Percentiles rank a stretch among this genome's conserved stretches.
phyloP scores from a whole-genome alignment of 2,113 vertebrate species.

The Protobothrops mucrosquamatus region DNA sequence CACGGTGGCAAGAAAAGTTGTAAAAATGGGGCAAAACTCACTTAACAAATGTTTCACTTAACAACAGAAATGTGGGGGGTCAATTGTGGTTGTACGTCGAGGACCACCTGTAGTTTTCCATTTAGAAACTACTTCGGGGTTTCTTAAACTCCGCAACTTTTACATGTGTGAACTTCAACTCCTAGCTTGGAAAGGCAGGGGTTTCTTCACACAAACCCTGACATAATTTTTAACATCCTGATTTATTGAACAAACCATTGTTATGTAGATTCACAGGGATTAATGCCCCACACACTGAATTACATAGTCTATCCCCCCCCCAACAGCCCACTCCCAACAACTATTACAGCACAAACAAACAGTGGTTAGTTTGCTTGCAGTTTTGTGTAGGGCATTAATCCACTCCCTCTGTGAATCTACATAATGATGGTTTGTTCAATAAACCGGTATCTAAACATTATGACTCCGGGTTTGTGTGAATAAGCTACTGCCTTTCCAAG shows the following conservation, averaged over 20 bases:
- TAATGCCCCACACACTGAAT: not conserved
- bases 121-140: not conserved
- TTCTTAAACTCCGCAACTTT: not conserved
- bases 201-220: not conserved
- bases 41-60: not conserved
- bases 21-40: not conserved
- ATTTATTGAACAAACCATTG: not conserved
- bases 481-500: not conserved
- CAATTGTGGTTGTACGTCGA: not conserved
- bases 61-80: not conserved
- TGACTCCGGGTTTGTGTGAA: not conserved
- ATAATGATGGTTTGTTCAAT: not conserved
- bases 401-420: not conserved
- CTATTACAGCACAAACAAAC: not conserved
- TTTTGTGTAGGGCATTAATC: not conserved
- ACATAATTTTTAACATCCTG: not conserved
- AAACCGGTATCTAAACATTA: not conserved
- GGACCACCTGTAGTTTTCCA: not conserved
- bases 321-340: not conserved
- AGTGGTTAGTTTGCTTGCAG: not conserved
- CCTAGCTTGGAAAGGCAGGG: not conserved
- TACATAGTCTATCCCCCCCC: not conserved
- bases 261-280: not conserved
- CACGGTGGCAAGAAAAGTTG: not conserved
- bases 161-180: not conserved